Evolutionary conservation across 2,888 invertebrate species (phyloP).

Genomic region (Serrognathus titanus): DNA sequence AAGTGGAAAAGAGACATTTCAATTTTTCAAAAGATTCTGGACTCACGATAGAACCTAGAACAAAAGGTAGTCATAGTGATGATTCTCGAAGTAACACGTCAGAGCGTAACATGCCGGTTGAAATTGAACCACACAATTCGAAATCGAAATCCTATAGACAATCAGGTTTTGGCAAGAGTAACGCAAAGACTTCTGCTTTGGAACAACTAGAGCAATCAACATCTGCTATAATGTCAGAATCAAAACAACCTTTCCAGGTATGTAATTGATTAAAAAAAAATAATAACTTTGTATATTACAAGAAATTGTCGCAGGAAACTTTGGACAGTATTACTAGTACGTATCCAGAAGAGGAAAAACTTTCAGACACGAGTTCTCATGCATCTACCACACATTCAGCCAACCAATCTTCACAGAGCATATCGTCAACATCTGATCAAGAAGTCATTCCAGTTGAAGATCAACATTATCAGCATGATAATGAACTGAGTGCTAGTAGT

Average conservation of each 20-base stretch:
- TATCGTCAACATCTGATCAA: constrained; percentile 20
- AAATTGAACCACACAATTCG: constrained; percentile 4
- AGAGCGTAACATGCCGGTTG: constrained; percentile 8
- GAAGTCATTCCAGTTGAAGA: constrained; percentile 20
- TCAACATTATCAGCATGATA: constrained; percentile 13
- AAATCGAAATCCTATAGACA: constrained; percentile 26
- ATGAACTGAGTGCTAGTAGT: constrained; percentile 6
- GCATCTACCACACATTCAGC: constrained; percentile 18
- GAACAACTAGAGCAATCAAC: constrained; percentile 45
- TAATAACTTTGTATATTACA: neutral
- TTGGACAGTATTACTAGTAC: constrained; percentile 46
- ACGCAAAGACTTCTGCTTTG: constrained; percentile 30
- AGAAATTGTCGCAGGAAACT: constrained; percentile 37
- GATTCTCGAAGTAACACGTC: constrained; percentile 11
- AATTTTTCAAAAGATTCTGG: constrained; percentile 15
- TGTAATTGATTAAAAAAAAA: neutral
- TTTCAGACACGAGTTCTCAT: constrained; percentile 12
- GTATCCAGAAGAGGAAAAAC: constrained; percentile 29
- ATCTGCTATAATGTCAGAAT: constrained; percentile 40
- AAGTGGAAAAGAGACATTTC: constrained; percentile 15
- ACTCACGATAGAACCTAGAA: constrained; percentile 11
- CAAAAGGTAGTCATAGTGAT: constrained; percentile 5
- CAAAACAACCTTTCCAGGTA: constrained; percentile 45
- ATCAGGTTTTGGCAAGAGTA: constrained; percentile 16
- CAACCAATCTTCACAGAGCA: constrained; percentile 17